Conservation (phyloP, 2,797 vertebrate genomes). For the Simalia tracyae region DNA sequence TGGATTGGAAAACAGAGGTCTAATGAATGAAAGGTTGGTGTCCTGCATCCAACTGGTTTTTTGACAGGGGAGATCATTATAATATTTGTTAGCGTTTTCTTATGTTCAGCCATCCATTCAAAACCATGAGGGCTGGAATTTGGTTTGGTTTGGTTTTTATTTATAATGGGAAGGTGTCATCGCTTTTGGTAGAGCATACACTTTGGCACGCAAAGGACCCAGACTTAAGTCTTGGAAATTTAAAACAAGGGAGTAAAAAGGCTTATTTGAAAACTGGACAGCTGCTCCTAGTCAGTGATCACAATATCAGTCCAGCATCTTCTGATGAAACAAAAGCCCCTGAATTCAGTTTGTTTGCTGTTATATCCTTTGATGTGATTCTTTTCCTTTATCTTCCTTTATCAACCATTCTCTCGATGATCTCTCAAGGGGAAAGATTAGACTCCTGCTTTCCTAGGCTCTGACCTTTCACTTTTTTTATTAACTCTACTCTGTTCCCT, state of each 20-base stretch:
- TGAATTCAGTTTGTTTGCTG: not conserved
- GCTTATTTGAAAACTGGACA: not conserved
- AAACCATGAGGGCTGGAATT: too few relatives aligned
- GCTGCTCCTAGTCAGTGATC: not conserved
- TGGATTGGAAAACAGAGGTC: not conserved
- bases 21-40: not conserved
- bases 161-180: not conserved
- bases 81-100: not conserved
- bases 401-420: not conserved
- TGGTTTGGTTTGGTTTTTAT: not conserved
- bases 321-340: not conserved
- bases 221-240: not conserved
- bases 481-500: constrained; percentile 48
- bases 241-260: not conserved
- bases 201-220: not conserved
- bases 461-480: constrained; percentile 35
- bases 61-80: not conserved
- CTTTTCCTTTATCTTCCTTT: not conserved
- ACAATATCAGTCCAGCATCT: not conserved
- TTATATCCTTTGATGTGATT: not conserved
- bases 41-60: not conserved
- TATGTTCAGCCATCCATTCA: not conserved
- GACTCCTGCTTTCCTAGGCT: not conserved
- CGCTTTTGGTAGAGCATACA: not conserved
- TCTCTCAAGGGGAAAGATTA: not conserved